Evolutionary conservation across 1,140 invertebrate species (phyloP), one percentile per base, ranked within the genome.

Genomic region (Cephus cinctus): DNA sequence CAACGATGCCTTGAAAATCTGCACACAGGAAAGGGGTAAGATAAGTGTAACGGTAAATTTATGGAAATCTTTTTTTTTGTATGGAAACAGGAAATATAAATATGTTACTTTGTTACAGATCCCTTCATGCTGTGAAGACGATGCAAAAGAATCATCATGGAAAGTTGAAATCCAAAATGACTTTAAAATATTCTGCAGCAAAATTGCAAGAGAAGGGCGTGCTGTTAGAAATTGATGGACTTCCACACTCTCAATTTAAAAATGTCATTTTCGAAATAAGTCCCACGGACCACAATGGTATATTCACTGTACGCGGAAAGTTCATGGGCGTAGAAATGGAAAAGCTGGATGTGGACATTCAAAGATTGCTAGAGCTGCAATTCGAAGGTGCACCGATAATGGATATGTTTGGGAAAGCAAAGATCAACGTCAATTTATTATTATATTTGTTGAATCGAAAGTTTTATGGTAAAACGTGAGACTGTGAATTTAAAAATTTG

Each of bases 241-340:
- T 91, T 2, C 78, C 82, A 0, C 64, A 69, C 0, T 78, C 77
- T 2, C 85, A 87, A 56, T 85, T 88, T 59, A 90, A 90, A 68
- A 90, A 90, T 63, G 83, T 89, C 0, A 78, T 84, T 48, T 90
- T 92, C 70, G 88, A 90, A 65, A 89, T 92, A 41, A 77, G 78
- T 11, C 84, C 87, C 2, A 84, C 85, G 1, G 82, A 86, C 27
- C 77, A 78, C 19, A 82, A 81, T 47, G 88, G 88, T 8, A 69
- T 87, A 2, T 92, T 91, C 68, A 80, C 80, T 4, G 80, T 90
- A 0, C 81, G 82, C 54, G 88, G 86, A 9, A 89, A 88, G 59
- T 90, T 90, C 57, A 87, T 92, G 86, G 88, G 88, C 0, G 84
- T 89, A 1, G 81, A 83, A 58, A 83, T 90, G 80, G 87, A 90